Conservation (phyloP, 2,888 invertebrate species). For the Euplexia lucipara region DNA sequence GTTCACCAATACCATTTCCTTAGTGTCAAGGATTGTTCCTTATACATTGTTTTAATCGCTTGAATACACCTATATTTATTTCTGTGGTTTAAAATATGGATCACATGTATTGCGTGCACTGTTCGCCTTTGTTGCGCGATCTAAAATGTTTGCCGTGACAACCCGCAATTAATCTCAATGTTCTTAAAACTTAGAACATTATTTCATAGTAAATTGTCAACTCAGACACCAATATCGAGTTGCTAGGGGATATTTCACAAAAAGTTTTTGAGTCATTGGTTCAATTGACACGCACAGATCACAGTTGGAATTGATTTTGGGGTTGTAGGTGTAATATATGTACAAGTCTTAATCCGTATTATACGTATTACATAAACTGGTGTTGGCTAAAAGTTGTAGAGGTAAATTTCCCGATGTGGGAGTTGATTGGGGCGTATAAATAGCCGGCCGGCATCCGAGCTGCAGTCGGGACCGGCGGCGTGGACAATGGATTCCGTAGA, state of each 20-base stretch:
- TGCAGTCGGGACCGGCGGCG: conserved; percentile 69
- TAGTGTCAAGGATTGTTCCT: conserved; percentile 67
- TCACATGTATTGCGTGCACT: conserved; percentile 66
- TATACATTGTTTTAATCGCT: conserved; percentile 53
- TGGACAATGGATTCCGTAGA: conserved; percentile 89
- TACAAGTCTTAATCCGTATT: conserved; percentile 6
- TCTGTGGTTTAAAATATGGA: conserved; percentile 56
- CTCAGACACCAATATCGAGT: conserved; percentile 55
- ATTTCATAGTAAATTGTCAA: conserved; percentile 70
- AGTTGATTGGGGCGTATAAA: conserved; percentile 85
- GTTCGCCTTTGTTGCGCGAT: conserved; percentile 57
- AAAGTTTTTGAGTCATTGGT: conserved; percentile 38
- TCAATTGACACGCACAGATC: conserved; percentile 42
- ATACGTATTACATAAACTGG: conserved; percentile 66
- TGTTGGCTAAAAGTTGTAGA: conserved; percentile 68
- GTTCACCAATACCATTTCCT: conserved; percentile 66
- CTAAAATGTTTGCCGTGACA: conserved; percentile 71
- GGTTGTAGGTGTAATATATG: neutral
- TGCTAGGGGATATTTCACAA: conserved; percentile 46
- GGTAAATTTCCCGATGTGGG: conserved; percentile 77
- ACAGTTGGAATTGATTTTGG: conserved; percentile 17
- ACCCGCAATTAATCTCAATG: conserved; percentile 74
- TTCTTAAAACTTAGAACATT: conserved; percentile 67
- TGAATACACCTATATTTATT: conserved; percentile 27
- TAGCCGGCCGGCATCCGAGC: conserved; percentile 80